Evolutionary conservation across 2,797 vertebrate genomes (phyloP).

Genomic region (Pipistrellus pygmaeus): DNA sequence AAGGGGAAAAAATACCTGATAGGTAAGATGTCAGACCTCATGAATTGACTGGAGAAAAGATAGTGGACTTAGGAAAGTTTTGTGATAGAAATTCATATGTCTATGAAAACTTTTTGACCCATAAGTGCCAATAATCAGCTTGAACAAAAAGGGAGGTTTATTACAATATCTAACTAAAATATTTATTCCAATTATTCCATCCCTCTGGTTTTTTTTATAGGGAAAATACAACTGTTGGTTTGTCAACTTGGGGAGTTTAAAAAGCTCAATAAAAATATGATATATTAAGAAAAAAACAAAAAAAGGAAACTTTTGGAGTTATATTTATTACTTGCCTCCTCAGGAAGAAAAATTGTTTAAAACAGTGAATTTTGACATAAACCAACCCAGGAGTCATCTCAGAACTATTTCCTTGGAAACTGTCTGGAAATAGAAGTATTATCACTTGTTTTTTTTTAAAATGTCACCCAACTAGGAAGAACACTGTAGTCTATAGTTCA

Average conservation of each 20-base stretch:
- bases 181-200: neutral
- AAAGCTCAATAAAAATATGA: conserved; percentile 14
- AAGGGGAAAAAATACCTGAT: neutral
- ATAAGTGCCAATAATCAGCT: neutral
- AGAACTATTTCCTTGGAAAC: neutral
- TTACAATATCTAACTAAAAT: neutral
- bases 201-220: neutral
- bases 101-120: neutral
- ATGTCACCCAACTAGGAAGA: neutral
- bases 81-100: neutral
- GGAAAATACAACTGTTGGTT: neutral
- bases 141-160: neutral
- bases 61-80: neutral
- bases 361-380: conserved; percentile 50
- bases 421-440: conserved; percentile 57
- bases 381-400: neutral
- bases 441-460: conserved; percentile 44
- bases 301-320: neutral
- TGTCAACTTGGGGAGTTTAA: neutral
- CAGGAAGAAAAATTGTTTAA: conserved; percentile 48
- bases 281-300: neutral
- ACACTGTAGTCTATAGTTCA: neutral
- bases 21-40: neutral
- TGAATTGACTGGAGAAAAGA: neutral
- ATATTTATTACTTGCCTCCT: conserved; percentile 14